phyloP scores from a whole-genome alignment of 1,140 invertebrate genomes.

The Tetragnatha versicolor region DNA sequence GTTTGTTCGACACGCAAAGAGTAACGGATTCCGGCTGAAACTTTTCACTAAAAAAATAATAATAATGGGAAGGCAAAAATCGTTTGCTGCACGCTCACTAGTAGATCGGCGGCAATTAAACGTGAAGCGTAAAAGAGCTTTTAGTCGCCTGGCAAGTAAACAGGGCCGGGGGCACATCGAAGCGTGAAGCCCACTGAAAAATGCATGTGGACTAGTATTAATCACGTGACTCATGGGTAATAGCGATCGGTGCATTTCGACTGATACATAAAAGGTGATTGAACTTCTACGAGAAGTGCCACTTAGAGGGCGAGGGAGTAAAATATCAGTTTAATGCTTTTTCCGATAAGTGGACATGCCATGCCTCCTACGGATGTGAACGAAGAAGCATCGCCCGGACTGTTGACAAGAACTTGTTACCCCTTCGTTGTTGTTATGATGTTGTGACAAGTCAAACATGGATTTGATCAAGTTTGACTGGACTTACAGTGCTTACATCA shows the following conservation, averaged over 20 bases:
- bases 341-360: conserved; percentile 11
- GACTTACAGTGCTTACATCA: no score
- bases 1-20: neutral
- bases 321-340: conserved; percentile 21
- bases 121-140: conserved; percentile 4
- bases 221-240: conserved; percentile 30
- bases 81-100: neutral
- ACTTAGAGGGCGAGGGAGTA: conserved; percentile 12
- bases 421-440: no score
- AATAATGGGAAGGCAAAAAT: no score
- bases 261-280: conserved; percentile 27
- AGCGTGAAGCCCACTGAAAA: conserved; percentile 50
- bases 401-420: no score
- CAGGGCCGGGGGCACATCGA: neutral
- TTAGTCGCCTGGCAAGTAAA: conserved; percentile 36
- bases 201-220: conserved; percentile 37
- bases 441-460: no score
- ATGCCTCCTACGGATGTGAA: neutral
- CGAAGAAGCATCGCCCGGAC: no score
- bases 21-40: neutral
- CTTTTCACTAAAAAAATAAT: conserved; percentile 16
- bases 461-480: no score
- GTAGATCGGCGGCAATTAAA: conserved; percentile 14
- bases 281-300: conserved; percentile 16
- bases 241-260: conserved; percentile 39